Base-by-base conservation (phyloP, 1,140 invertebrate genomes). In the Ladona fulva region DNA sequence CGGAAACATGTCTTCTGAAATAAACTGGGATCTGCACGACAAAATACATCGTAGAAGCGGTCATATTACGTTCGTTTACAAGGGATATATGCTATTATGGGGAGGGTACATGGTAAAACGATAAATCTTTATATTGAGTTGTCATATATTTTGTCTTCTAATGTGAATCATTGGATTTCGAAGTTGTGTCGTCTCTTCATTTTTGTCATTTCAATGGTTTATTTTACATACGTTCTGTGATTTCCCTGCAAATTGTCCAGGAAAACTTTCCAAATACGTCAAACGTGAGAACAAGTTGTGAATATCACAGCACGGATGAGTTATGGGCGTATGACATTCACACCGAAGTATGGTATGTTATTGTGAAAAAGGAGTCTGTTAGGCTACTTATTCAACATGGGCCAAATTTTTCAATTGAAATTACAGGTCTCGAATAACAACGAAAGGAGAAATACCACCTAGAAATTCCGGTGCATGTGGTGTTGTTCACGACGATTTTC, bases 381-480 rank as follows among this genome's bases (percentile, higher is more conserved):
- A 14, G 59, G 22, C 3, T 6, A 19, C 22, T 19, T 16, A 16
- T 5, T 66, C 14, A 66, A 6, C 16, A 66, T 12, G 52, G 3
- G 1, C 12, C 14, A 19, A 75, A 75, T 75, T 3, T 3, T 75
- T 1, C 16, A 6, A 1, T 75, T 74, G 24, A 74, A 66, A 74
- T 80, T 77, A 11, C 74, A 81, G 82, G 80, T 44, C 76, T 19
- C 25, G 74, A 37, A 25, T 79, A n/a, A n/a, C 76, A 12, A 83
- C 81, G 3, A 79, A 79, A 77, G 82, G 82, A 1, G 37, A 81
- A 10, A 78, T 82, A 25, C 86, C 86, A 16, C 80, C 80, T 8
- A 81, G 82, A 14, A 84, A 82, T 29, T 86, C 85, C 22, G 86
- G 86, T 6, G 82, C 84, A n/a, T 80, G 80, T 75, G 84, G 81